phyloP scores from a whole-genome alignment of 1,140 invertebrate species.

The Bombus ignitus region DNA sequence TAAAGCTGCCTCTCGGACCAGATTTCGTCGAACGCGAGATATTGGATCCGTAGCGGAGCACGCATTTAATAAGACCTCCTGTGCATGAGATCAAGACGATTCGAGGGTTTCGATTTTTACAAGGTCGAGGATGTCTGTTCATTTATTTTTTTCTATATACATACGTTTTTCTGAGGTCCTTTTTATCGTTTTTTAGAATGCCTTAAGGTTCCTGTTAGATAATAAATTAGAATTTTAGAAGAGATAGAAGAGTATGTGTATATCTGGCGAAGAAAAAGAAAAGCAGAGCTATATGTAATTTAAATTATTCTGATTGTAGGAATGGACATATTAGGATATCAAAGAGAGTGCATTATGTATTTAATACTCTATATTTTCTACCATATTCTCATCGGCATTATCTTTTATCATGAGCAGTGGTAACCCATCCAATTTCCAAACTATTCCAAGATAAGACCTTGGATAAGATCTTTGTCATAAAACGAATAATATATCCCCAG shows the following conservation, averaged over 20 bases:
- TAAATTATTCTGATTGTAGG: not conserved
- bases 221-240: too few species aligned
- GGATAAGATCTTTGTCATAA: not conserved
- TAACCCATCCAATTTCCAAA: not conserved
- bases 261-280: too few species aligned
- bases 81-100: not conserved
- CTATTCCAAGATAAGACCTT: not conserved
- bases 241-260: not conserved
- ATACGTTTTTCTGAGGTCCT: fast-evolving
- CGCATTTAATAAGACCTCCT: slow-evolving; percentile 9
- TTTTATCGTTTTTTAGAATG: not conserved
- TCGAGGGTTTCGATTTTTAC: not conserved
- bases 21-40: not conserved
- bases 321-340: not conserved
- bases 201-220: not conserved
- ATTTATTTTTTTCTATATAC: too few species aligned
- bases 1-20: not conserved
- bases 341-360: not conserved
- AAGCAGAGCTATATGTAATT: too few species aligned
- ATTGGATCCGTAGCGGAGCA: slow-evolving; percentile 20
- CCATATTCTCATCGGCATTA: not conserved
- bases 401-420: not conserved
- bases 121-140: not conserved
- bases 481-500: not conserved
- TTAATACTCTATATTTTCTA: not conserved